Conservation (phyloP, 2,888 invertebrate species). For the Altica lythri region DNA sequence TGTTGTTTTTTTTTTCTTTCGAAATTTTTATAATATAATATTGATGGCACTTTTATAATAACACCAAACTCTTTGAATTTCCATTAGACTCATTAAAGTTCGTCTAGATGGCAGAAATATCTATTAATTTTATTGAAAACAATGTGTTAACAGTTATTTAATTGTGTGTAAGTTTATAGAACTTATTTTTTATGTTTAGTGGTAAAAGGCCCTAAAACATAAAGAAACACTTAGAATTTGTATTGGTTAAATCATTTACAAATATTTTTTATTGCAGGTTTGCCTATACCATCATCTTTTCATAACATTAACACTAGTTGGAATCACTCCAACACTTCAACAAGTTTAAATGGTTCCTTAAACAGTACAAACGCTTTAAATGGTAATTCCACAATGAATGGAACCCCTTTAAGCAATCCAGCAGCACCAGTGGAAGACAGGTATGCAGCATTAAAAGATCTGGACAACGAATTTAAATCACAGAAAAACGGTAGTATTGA, state of each 20-base stretch:
- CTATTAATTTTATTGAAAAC: too few species aligned
- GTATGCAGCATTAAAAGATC: slow-evolving; percentile 93
- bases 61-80: too few species aligned
- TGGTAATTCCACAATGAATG: slow-evolving; percentile 27
- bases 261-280: slow-evolving; percentile 43
- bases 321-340: slow-evolving; percentile 25
- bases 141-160: too few species aligned
- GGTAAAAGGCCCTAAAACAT: too few species aligned
- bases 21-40: too few species aligned
- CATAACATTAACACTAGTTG: slow-evolving; percentile 38
- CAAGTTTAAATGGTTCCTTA: background rate
- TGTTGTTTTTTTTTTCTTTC: too few species aligned
- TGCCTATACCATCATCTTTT: slow-evolving; percentile 44
- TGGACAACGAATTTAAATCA: slow-evolving; percentile 76
- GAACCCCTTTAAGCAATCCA: slow-evolving; percentile 18
- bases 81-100: too few species aligned
- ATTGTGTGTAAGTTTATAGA: too few species aligned
- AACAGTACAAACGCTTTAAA: slow-evolving; percentile 21
- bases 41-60: too few species aligned
- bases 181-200: too few species aligned
- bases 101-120: too few species aligned
- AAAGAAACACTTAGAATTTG: too few species aligned
- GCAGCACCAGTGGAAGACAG: slow-evolving; percentile 73
- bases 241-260: background rate
- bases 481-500: slow-evolving; percentile 51